Base-by-base conservation (phyloP, 2,113 vertebrate genomes). In the Genyomyrus donnyi region DNA sequence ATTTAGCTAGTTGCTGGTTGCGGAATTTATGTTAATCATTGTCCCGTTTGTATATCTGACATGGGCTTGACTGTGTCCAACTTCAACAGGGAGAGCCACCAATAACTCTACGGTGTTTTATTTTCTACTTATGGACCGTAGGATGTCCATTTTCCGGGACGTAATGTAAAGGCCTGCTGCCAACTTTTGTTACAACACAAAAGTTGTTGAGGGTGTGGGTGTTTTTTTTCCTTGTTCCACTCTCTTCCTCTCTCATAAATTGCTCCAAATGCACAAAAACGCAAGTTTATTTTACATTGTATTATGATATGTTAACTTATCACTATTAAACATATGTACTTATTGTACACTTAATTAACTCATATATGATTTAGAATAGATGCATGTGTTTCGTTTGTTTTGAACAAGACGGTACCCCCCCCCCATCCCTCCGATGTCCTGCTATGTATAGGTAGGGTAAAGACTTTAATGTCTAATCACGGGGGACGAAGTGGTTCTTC, bases 121-220 rank as follows among this genome's bases (percentile, higher is more conserved):
- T 46, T n/a, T 85, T n/a, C 1, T 48, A 85, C 39, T n/a, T 46
- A 27, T 11, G 24, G 9, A 48, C 10, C 8, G 45, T 85, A 53
- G 49, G 42, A 86, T 86, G 85, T 87, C 46, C 15, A 39, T 87
- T 80, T 87, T 15, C 85, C 48, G 50, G 50, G 17, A 53, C n/a
- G 5, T 53, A 87, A 50, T 88, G n/a, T 66, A 45, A 62, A 27
- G 17, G 35, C 53, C 31, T 17, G 56, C 87, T 88, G 21, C 87
- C 52, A 88, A 88, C 52, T 88, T 88, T 88, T 88, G 19, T 62
- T 66, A 45, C 27, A 62, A n/a, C 39, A 66, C 31, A 11, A 62
- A 62, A 62, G 39, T 88, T 88, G 56, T 88, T 88, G 27, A 74
- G 89, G 53, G 74, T 88, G 74, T 46, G 90, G 89, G 66, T 90